These are phyloP conservation scores for Amphiura filiformis DNA, from an alignment of 35 echinoderm and acorn worm genomes.

Conservation along the genomic window DNA sequence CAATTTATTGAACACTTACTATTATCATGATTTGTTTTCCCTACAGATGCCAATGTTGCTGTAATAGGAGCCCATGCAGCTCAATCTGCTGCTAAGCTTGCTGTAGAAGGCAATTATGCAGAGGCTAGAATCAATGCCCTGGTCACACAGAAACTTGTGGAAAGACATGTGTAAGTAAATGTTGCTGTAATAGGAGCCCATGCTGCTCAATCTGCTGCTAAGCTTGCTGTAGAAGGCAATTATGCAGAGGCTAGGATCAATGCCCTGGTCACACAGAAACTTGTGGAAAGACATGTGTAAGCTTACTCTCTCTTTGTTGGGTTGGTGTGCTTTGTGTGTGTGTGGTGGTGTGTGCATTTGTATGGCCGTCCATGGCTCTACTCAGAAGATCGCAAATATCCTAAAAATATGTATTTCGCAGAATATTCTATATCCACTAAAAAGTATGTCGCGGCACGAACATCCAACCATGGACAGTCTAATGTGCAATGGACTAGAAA, in stretches of 20 bases:
- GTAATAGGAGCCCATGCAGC: constrained; percentile 85
- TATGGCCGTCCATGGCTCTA: background rate
- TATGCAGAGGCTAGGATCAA: constrained; percentile 85
- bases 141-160: constrained; percentile 83
- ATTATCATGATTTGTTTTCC: too few relatives aligned
- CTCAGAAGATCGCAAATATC: too few relatives aligned
- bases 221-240: constrained; percentile 85
- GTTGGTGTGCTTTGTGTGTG: too few relatives aligned
- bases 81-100: constrained; percentile 87
- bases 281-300: constrained; percentile 91
- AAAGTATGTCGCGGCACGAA: too few relatives aligned
- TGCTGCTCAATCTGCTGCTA: constrained; percentile 88
- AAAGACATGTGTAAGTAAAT: constrained; percentile 90
- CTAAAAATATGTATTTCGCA: too few relatives aligned
- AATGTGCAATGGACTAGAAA: too few relatives aligned
- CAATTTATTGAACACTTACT: too few relatives aligned
- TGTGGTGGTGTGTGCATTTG: too few relatives aligned
- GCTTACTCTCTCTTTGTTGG: background rate
- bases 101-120: constrained; percentile 82
- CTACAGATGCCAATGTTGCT: too few relatives aligned
- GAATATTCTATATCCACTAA: too few relatives aligned
- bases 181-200: constrained; percentile 79
- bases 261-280: constrained; percentile 80
- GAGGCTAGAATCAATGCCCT: constrained; percentile 87
- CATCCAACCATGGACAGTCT: too few relatives aligned